A percentile compares a stretch with the other conserved stretches of the same genome.
Evolutionary conservation across 2,888 invertebrate genomes (phyloP).

Genomic region (Neocrepidodera transversa): DNA sequence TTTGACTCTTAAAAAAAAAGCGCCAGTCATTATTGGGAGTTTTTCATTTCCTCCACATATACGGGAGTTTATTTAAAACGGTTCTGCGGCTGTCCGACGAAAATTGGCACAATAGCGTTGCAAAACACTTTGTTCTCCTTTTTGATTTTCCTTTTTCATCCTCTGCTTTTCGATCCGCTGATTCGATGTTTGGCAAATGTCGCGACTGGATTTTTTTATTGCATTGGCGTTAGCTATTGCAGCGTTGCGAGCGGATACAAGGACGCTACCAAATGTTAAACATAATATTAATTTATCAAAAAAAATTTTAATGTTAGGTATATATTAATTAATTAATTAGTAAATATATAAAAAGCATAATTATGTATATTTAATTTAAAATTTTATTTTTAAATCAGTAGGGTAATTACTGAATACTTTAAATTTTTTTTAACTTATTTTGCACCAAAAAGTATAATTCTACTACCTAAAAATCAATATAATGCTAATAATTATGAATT

Average conservation of each 20-base stretch:
- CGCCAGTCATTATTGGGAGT: conserved; percentile 3
- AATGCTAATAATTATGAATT: too few relatives aligned
- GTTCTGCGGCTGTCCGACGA: conserved; percentile 1
- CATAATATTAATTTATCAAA: too few relatives aligned
- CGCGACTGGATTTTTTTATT: conserved; percentile 34
- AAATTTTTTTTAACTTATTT: too few relatives aligned
- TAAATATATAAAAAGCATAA: too few relatives aligned
- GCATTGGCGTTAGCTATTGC: conserved; percentile 21
- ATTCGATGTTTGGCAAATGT: conserved; percentile 37
- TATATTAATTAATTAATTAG: too few relatives aligned
- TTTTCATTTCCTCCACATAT: conserved; percentile 11
- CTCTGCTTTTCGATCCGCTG: conserved; percentile 17
- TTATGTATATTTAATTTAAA: too few relatives aligned
- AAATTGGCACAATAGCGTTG: conserved; percentile 12
- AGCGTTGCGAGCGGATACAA: conserved; percentile 31
- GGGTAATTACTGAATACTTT: too few relatives aligned
- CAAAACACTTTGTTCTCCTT: conserved; percentile 13
- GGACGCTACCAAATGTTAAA: neutral
- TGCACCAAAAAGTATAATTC: too few relatives aligned
- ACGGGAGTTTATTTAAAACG: conserved; percentile 12
- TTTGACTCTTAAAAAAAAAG: neutral
- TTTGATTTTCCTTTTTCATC: conserved; percentile 29
- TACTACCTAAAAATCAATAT: too few relatives aligned
- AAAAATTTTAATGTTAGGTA: too few relatives aligned
- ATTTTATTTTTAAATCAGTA: too few relatives aligned